These are phyloP conservation scores for Ataeniobius toweri DNA, from an alignment of 2,797 vertebrate species.

Conservation along the genomic window DNA sequence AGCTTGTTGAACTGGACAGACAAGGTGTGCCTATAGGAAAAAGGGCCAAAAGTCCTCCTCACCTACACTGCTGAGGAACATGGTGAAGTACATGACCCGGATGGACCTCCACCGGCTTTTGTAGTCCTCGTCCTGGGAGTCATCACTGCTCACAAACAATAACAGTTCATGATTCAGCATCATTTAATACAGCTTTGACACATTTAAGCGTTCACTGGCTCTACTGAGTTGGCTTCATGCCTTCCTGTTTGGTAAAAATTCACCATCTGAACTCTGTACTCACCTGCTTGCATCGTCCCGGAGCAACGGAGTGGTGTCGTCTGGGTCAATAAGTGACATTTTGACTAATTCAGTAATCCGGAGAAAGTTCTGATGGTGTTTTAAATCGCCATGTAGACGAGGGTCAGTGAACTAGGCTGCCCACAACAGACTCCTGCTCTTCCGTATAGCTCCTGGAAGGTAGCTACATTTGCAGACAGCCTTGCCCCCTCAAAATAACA, in stretches of 20 bases:
- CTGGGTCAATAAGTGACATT: conserved; percentile 74
- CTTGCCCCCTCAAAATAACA: background rate
- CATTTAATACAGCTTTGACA: background rate
- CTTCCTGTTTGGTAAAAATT: background rate
- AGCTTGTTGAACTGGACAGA: background rate
- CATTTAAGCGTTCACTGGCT: background rate
- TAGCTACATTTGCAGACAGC: background rate
- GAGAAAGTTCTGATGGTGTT: background rate
- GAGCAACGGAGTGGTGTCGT: conserved; percentile 73
- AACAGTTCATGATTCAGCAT: background rate
- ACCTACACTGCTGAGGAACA: conserved; percentile 99
- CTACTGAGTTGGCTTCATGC: background rate
- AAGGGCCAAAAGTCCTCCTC: conserved; percentile 61
- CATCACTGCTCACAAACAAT: conserved; percentile 63
- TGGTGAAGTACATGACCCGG: conserved; percentile 95
- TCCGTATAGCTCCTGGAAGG: background rate
- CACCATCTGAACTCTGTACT: conserved; percentile 35
- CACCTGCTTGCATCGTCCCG: conserved; percentile 74
- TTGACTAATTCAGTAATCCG: background rate
- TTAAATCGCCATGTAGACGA: conserved; percentile 47
- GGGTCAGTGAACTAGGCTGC: conserved; percentile 37
- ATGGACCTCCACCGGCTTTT: conserved; percentile 93
- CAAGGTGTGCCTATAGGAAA: background rate
- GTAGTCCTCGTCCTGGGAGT: conserved; percentile 78
- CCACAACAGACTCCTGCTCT: conserved; percentile 3